phyloP scores from a whole-genome alignment of 2,113 vertebrate species.

The Caracal caracal region DNA sequence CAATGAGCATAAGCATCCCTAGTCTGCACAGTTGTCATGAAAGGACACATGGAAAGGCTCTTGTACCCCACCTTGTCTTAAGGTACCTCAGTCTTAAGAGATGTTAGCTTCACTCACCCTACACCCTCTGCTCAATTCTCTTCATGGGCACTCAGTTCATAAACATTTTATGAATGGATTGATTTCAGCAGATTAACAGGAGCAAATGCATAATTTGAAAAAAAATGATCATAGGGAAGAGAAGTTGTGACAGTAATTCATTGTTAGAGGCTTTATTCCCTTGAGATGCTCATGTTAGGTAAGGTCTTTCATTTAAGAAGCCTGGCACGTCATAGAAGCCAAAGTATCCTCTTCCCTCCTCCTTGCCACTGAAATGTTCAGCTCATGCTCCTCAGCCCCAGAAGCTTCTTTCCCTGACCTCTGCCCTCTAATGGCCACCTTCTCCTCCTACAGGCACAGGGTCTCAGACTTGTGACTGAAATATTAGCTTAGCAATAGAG shows the following conservation, averaged over 20 bases:
- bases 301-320: background rate
- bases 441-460: background rate
- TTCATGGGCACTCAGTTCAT: background rate
- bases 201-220: background rate
- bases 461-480: background rate
- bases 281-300: background rate
- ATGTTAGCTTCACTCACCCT: background rate
- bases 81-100: background rate
- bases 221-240: background rate
- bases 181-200: background rate
- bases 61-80: accelerated
- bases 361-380: background rate
- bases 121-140: background rate
- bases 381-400: background rate
- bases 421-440: background rate
- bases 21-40: background rate
- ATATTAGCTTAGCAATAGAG: background rate
- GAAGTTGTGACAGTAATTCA: background rate
- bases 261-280: background rate
- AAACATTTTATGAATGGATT: background rate
- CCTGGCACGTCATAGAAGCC: too few species aligned
- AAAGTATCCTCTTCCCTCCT: background rate
- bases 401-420: background rate
- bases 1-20: too few species aligned
- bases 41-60: background rate